Percentiles rank a stretch among this genome's conserved stretches.
Conservation (phyloP, 2,888 invertebrate genomes). For the Petrolisthes cinctipes region DNA sequence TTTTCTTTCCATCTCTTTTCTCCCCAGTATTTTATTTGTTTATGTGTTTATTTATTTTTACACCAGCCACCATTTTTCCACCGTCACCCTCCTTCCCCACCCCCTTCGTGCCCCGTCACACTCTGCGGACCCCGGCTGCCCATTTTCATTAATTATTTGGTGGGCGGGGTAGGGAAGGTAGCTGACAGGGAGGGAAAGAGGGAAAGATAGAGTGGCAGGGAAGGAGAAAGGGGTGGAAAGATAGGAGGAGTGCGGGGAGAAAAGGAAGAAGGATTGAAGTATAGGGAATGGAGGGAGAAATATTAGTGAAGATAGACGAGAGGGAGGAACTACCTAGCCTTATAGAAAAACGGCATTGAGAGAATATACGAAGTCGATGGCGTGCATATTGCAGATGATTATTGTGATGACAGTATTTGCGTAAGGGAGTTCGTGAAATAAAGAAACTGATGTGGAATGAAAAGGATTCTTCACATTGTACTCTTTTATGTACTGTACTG, state of each 20-base stretch:
- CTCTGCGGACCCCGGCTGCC: slow-evolving; percentile 10
- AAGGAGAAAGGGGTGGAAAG: background rate
- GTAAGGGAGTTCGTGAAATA: no score
- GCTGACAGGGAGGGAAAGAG: background rate
- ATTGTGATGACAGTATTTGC: no score
- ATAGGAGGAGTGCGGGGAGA: background rate
- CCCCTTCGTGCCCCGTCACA: background rate
- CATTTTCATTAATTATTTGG: slow-evolving; percentile 17
- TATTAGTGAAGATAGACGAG: background rate
- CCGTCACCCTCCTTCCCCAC: background rate
- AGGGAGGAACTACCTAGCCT: background rate
- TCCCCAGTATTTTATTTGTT: background rate
- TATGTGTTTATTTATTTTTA: background rate
- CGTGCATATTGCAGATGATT: background rate
- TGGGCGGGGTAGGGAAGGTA: background rate
- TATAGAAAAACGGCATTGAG: background rate
- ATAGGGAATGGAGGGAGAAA: background rate
- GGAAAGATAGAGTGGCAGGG: background rate
- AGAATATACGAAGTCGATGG: background rate
- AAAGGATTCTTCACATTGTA: no score
- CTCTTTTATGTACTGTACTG: no score
- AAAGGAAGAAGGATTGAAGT: background rate
- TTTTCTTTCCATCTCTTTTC: background rate
- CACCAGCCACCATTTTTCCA: background rate
- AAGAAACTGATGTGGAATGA: no score